Evolutionary conservation across 2,113 vertebrate species (phyloP).

Genomic region (Gambusia holbrooki): DNA sequence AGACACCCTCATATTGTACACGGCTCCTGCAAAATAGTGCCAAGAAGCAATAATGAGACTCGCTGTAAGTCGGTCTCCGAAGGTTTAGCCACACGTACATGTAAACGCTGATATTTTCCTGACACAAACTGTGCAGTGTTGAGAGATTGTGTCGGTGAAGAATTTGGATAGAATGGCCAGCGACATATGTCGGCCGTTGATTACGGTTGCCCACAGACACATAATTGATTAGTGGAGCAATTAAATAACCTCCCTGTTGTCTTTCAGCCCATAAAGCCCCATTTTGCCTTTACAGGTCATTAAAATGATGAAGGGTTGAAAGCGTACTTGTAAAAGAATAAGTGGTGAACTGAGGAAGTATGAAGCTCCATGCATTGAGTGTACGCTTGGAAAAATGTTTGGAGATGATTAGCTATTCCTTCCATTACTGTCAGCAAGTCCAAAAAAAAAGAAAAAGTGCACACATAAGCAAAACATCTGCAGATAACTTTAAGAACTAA

Average conservation of each 20-base stretch:
- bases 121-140: slow-evolving; percentile 44
- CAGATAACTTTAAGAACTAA: slow-evolving; percentile 37
- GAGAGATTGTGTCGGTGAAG: slow-evolving; percentile 51
- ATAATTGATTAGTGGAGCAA: slow-evolving; percentile 79
- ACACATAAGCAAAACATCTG: slow-evolving; percentile 18
- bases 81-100: slow-evolving; percentile 20
- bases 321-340: slow-evolving; percentile 52
- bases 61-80: slow-evolving; percentile 6
- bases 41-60: slow-evolving; percentile 38
- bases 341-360: slow-evolving; percentile 31
- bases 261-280: slow-evolving; percentile 64
- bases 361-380: slow-evolving; percentile 16
- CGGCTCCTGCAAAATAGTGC: slow-evolving; percentile 34
- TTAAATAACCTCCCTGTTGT: slow-evolving; percentile 63
- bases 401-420: slow-evolving; percentile 26
- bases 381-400: slow-evolving; percentile 24
- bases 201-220: slow-evolving; percentile 61
- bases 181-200: slow-evolving; percentile 66
- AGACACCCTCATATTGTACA: slow-evolving; percentile 6
- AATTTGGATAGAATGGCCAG: slow-evolving; percentile 57
- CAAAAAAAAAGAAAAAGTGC: slow-evolving; percentile 3
- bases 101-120: slow-evolving; percentile 5
- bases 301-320: slow-evolving; percentile 70
- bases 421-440: slow-evolving; percentile 27
- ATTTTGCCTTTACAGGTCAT: slow-evolving; percentile 72